phyloP scores from a whole-genome alignment of 2,113 vertebrate genomes.

The Orthonyx spaldingii region DNA sequence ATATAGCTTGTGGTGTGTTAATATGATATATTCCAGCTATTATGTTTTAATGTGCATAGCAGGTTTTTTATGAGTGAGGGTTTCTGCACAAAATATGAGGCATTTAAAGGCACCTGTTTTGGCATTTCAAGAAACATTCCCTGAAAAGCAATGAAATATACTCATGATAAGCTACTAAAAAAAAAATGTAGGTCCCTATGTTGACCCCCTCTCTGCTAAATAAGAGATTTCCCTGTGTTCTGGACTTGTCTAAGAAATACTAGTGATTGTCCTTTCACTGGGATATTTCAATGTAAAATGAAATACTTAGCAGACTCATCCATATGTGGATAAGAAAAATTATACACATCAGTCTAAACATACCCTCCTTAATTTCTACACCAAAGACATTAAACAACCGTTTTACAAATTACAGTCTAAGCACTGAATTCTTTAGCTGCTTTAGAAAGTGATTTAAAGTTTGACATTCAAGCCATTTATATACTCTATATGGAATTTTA shows the following conservation, averaged over 20 bases:
- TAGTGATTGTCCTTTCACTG: not conserved
- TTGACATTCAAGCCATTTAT: not conserved
- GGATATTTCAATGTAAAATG: not conserved
- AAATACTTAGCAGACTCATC: not conserved
- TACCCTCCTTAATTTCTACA: not conserved
- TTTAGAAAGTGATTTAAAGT: not conserved
- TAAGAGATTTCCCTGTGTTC: not conserved
- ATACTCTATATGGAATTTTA: not conserved
- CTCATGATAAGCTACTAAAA: constrained; percentile 23
- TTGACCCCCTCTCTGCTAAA: not conserved
- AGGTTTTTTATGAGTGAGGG: constrained; percentile 34
- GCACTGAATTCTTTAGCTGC: not conserved
- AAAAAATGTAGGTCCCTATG: not conserved
- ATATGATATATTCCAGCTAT: constrained; percentile 61
- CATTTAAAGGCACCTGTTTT: constrained; percentile 65
- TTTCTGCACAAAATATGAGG: constrained; percentile 40
- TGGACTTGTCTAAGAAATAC: not conserved
- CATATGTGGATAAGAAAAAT: not conserved
- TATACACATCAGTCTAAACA: not conserved
- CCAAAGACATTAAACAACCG: not conserved
- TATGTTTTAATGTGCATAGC: constrained; percentile 54
- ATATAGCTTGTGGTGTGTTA: constrained; percentile 33
- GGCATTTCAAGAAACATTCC: constrained; percentile 63
- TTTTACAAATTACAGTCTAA: not conserved
- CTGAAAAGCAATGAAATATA: constrained; percentile 37